Evolutionary conservation across 2,113 vertebrate species (phyloP), one percentile per base, ranked within the genome.

Genomic region (Merops nubicus): DNA sequence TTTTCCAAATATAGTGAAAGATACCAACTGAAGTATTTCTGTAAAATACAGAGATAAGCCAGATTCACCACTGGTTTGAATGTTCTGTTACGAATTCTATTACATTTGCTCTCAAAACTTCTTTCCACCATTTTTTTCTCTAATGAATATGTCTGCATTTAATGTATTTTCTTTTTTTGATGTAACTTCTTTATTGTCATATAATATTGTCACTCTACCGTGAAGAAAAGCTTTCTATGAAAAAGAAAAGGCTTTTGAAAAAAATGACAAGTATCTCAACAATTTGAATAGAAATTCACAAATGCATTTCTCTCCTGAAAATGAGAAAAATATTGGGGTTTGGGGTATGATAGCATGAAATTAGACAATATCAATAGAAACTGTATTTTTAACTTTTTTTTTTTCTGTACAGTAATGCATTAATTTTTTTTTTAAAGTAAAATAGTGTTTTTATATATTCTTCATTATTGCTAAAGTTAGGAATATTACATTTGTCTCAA

Each of bases 1-100:
- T 92, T 96, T 91, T 91, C 95, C 90, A 94, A 96, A 95, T 93
- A 94, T 88, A 94, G 75, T 84, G 85, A 84, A 88, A 91, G 67
- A 92, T 77, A 80, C 54, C 78, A 88, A 68, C 76, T 95, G 88
- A 93, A 90, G 19, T 80, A 67, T 63, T 82, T 73, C 36, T 82
- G 42, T 88, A 93, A 92, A 88, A 81, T 80, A 74, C 34, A 91
- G n/a, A 2, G 1, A 45, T 89, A 50, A 93, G 72, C 67, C 78
- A 94, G 34, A 92, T 88, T 70, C 64, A 86, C 72, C 90, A 75
- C 64, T 96, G 79, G 34, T 60, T 51, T 70, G 51, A 90, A 92
- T 76, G 69, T 92, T 31, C 64, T 76, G 17, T 38, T 80, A 29
- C 3, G 34, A 93, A 74, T 96, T 90, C 50, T 43, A 42, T 76